A percentile compares a stretch with the other conserved stretches of the same genome.
These are phyloP conservation scores for Cynodonichthys magdalenae DNA, from an alignment of 2,797 vertebrate species.

Conservation along the genomic window DNA sequence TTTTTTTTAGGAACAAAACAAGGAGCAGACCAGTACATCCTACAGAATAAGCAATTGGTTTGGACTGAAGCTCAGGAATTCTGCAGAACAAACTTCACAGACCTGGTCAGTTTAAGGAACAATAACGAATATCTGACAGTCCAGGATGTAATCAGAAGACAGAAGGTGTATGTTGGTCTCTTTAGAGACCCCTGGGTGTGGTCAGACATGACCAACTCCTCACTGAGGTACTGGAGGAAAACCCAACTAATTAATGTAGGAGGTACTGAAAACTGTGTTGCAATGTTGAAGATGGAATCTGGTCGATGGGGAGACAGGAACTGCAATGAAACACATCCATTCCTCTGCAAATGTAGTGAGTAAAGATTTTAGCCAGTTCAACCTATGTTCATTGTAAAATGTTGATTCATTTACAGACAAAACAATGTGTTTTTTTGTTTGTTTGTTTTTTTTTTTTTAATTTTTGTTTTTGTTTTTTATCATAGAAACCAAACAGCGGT, in stretches of 20 bases:
- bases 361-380: not conserved
- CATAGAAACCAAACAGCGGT: accelerated
- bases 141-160: accelerated
- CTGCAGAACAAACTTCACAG: conserved; percentile 30
- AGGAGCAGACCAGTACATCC: conserved; percentile 9
- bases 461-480: not conserved
- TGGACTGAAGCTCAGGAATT: not conserved
- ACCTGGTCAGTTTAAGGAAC: conserved; percentile 38
- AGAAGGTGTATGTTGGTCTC: not conserved
- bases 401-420: not conserved
- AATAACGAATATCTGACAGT: not conserved
- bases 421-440: not conserved
- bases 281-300: not conserved
- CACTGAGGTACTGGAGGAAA: conserved; percentile 25
- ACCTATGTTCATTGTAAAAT: too few species aligned
- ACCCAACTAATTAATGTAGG: accelerated
- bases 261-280: accelerated
- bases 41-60: accelerated
- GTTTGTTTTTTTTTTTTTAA: not conserved
- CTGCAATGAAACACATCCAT: not conserved
- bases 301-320: conserved; percentile 12
- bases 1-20: conserved; percentile 1
- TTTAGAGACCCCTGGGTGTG: conserved; percentile 28
- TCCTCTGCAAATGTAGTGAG: conserved; percentile 31
- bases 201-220: conserved; percentile 26